Conservation (phyloP, 2,888 invertebrate species). For the Danaus chrysippus region DNA sequence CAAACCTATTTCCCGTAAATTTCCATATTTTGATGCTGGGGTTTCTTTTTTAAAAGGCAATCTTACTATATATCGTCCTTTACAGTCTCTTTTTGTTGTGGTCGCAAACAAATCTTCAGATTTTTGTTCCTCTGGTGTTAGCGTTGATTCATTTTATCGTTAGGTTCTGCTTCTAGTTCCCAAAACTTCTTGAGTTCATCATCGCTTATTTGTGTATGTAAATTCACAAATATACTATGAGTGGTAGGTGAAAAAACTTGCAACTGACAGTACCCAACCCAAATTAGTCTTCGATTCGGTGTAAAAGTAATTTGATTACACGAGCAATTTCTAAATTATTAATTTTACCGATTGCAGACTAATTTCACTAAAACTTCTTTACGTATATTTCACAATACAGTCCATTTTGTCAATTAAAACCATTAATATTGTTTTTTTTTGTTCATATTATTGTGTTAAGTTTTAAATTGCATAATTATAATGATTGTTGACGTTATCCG, state of each 20-base stretch:
- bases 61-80: slow-evolving; percentile 24
- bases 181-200: slow-evolving; percentile 27
- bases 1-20: no score
- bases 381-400: no score
- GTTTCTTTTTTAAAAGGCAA: slow-evolving; percentile 20
- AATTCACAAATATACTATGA: slow-evolving; percentile 3
- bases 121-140: slow-evolving; percentile 19
- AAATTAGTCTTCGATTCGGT: slow-evolving; percentile 30
- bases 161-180: slow-evolving; percentile 25
- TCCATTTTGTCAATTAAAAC: no score
- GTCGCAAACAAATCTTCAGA: slow-evolving; percentile 21
- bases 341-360: no score
- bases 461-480: no score
- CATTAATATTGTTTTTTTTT: no score
- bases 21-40: no score
- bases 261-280: slow-evolving; percentile 37
- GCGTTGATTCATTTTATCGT: background rate
- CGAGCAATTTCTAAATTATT: no score
- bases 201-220: slow-evolving; percentile 15
- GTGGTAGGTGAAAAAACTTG: background rate
- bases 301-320: no score
- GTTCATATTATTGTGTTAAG: no score
- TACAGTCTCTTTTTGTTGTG: slow-evolving; percentile 23
- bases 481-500: no score
- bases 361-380: no score